These are phyloP conservation scores for Bactericera cockerelli DNA, from an alignment of 1,140 invertebrate genomes.

Conservation along the genomic window DNA sequence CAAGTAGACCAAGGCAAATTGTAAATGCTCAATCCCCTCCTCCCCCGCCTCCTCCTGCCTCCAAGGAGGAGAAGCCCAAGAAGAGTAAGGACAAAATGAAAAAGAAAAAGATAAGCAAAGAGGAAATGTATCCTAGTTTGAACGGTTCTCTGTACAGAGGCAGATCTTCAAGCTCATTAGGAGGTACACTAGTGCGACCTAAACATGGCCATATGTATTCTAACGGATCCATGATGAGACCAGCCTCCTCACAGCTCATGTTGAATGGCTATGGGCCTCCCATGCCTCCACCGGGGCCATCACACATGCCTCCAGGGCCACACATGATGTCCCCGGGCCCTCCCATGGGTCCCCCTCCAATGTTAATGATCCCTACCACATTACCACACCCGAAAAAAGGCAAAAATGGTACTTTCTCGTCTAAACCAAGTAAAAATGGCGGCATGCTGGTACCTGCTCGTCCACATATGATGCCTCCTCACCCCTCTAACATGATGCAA, in stretches of 20 bases:
- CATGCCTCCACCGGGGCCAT: conserved; percentile 22
- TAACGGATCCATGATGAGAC: conserved; percentile 25
- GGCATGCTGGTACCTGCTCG: conserved; percentile 18
- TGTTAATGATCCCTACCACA: conserved; percentile 24
- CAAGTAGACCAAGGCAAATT: conserved; percentile 61
- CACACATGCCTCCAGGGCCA: conserved; percentile 19
- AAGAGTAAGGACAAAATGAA: conserved; percentile 26
- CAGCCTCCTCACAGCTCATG: conserved; percentile 17
- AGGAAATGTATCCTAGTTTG: conserved; percentile 11
- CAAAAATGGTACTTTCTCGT: no score
- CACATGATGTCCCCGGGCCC: no score
- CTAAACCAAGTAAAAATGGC: no score
- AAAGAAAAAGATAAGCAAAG: conserved; percentile 23
- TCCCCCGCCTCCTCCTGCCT: conserved; percentile 42
- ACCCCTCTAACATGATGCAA: conserved; percentile 26
- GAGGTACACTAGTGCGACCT: conserved; percentile 28
- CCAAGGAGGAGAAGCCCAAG: conserved; percentile 38
- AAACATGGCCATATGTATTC: conserved; percentile 27
- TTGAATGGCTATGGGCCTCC: conserved; percentile 18
- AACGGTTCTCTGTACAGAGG: conserved; percentile 16
- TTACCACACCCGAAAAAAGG: conserved; percentile 22
- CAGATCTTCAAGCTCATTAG: conserved; percentile 22
- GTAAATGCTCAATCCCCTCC: conserved; percentile 58
- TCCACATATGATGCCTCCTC: conserved; percentile 13
- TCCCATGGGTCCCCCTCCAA: conserved; percentile 16